Conservation (phyloP, 2,113 vertebrate genomes). For the Peromyscus californicus region DNA sequence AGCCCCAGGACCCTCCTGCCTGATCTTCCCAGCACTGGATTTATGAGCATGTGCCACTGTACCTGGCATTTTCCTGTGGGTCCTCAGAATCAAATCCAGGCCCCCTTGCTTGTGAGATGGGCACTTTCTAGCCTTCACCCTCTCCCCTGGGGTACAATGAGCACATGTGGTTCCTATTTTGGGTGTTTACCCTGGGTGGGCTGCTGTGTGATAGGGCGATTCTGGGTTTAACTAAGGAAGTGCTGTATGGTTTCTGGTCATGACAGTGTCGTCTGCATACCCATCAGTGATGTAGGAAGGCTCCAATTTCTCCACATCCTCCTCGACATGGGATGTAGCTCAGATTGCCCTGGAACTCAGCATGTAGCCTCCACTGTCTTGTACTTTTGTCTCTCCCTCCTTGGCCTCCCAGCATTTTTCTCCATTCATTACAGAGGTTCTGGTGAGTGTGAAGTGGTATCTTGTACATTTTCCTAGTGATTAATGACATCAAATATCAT, state of each 20-base stretch:
- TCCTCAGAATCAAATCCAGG: background rate
- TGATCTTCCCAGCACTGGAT: background rate
- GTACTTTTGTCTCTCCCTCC: too few relatives aligned
- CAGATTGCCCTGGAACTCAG: background rate
- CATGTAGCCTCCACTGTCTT: background rate
- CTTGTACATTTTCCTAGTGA: background rate
- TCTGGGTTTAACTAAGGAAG: background rate
- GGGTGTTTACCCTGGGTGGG: background rate
- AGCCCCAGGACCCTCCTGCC: background rate
- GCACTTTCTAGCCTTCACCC: background rate
- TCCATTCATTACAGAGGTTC: background rate
- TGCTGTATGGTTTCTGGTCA: background rate
- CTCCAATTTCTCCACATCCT: background rate
- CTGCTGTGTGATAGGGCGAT: background rate
- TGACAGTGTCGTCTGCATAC: background rate
- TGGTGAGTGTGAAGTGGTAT: background rate
- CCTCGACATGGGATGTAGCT: background rate
- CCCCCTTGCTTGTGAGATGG: background rate
- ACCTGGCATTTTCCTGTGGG: background rate
- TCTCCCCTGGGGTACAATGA: background rate
- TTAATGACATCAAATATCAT: too few relatives aligned
- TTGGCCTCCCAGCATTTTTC: background rate
- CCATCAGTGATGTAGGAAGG: background rate
- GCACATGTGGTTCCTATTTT: background rate
- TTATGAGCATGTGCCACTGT: background rate